Evolutionary conservation across 2,888 invertebrate genomes (phyloP), one percentile per base, ranked within the genome.

Genomic region (Nomada flava): DNA sequence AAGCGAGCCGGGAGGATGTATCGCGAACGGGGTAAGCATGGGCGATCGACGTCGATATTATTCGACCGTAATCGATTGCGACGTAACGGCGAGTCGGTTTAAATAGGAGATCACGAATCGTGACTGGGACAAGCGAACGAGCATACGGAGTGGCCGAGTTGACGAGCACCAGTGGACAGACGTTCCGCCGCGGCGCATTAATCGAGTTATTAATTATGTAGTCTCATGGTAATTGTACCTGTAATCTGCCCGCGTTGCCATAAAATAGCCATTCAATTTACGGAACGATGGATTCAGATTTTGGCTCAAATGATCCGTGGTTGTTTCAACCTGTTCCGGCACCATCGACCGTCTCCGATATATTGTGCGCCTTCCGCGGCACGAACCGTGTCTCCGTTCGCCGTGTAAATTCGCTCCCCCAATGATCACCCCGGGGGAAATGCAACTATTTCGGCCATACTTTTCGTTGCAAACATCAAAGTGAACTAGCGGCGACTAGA

Each of bases 201-300:
- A 93, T 93, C 91, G 87, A 87, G 89, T 91, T 89, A 93, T 93
- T 92, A 92, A 93, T 93, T 93, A 92, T 92, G 91, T 92, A 92
- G 92, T 92, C 91, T 90, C 87, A 91, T 91, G 91, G 90, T 93
- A 92, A 93, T 92, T 91, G 92, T 88, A 86, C 91, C 89, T 90
- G 89, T 91, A 92, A 92, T 92, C 91, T 90, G 90, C 82, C 85
- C 78, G 84, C 85, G 80, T 69, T 86, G 70, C 84, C 77, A 86
- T 89, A 88, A 89, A 90, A 90, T 90, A 88, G 84, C 88, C 84
- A 79, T 76, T 82, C 86, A 87, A 88, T 89, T 89, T 86, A 82
- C 87, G 85, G 80, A 42, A 44, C 70, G 68, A 36, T 26, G 74
- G 80, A 63, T 18, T 36, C 82, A 18, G 79, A 76, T 73, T 77